phyloP scores from a whole-genome alignment of 2,113 vertebrate species.

The Hippopotamus amphibius region DNA sequence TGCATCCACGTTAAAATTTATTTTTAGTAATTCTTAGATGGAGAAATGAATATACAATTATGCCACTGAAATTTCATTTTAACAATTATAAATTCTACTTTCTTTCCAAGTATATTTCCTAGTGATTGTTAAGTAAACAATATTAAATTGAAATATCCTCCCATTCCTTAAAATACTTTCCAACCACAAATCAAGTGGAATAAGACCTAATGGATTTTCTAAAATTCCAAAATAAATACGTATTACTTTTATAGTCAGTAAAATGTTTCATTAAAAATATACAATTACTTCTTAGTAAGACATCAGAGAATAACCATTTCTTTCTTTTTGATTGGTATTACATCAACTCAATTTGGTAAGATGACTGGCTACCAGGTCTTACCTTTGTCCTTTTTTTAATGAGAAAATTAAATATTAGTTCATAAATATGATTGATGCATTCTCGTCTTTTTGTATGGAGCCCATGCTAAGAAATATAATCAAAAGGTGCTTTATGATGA shows the following conservation, averaged over 20 bases:
- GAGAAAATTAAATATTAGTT: slow-evolving; percentile 27
- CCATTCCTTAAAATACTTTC: slow-evolving; percentile 24
- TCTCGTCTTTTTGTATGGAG: not conserved
- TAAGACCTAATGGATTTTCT: slow-evolving; percentile 18
- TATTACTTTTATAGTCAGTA: not conserved
- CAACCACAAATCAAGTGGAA: not conserved
- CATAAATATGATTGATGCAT: not conserved
- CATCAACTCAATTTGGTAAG: not conserved
- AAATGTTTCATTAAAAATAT: slow-evolving; percentile 25
- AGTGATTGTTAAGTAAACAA: not conserved
- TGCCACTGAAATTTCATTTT: slow-evolving; percentile 13
- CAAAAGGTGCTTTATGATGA: not conserved
- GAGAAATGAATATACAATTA: not conserved
- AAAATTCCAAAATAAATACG: slow-evolving; percentile 3
- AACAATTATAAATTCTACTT: slow-evolving; percentile 29
- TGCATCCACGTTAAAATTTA: not conserved
- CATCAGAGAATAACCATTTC: not conserved
- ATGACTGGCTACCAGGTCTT: not conserved
- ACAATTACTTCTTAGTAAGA: not conserved
- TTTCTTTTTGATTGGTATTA: not conserved
- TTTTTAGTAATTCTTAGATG: slow-evolving; percentile 24
- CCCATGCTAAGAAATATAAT: slow-evolving; percentile 8
- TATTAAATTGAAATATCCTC: not conserved
- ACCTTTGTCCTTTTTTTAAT: slow-evolving; percentile 1
- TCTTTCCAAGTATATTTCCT: not conserved